Evolutionary conservation across 2,113 vertebrate species (phyloP).

Genomic region (Burhinus oedicnemus): DNA sequence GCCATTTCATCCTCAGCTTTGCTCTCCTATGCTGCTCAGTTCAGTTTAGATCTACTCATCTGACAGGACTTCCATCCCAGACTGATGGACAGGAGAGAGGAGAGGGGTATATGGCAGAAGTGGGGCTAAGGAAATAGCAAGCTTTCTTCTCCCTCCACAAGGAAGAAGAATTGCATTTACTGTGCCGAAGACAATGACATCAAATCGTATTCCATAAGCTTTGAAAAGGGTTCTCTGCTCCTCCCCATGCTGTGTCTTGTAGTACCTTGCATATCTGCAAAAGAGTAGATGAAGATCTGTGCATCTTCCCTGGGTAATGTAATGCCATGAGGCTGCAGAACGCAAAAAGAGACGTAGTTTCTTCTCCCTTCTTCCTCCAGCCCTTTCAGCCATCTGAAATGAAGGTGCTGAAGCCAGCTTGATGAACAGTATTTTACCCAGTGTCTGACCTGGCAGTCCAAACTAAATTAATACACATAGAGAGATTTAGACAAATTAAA

Average conservation of each 20-base stretch:
- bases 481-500: background rate
- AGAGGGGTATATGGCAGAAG: background rate
- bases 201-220: slow-evolving; percentile 86
- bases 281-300: background rate
- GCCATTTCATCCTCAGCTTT: background rate
- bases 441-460: background rate
- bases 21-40: background rate
- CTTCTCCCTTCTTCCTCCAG: background rate
- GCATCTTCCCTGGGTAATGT: background rate
- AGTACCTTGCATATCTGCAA: slow-evolving; percentile 83
- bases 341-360: background rate
- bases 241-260: slow-evolving; percentile 54
- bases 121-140: background rate
- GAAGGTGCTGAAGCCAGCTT: background rate
- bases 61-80: background rate
- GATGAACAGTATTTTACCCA: background rate
- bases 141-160: background rate
- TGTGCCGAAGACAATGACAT: slow-evolving; percentile 86
- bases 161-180: slow-evolving; percentile 59
- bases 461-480: background rate
- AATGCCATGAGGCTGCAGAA: background rate
- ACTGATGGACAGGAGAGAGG: background rate
- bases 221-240: slow-evolving; percentile 85
- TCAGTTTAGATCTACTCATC: background rate
- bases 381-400: background rate